A percentile compares a stretch with the other conserved stretches of the same genome.
phyloP scores from a whole-genome alignment of 2,113 vertebrate genomes.

The Onychorhynchus coronatus region DNA sequence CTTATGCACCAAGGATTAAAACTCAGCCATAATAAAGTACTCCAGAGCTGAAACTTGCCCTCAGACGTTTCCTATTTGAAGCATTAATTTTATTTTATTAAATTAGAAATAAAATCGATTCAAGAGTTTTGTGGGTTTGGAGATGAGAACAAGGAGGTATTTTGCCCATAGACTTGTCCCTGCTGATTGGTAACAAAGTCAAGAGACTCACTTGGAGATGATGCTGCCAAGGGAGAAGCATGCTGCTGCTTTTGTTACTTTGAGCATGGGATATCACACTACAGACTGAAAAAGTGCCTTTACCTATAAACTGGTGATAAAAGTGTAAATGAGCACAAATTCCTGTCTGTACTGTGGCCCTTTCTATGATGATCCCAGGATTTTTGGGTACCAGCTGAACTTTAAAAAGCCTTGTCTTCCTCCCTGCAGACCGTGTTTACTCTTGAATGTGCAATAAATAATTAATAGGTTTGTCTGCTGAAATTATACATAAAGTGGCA shows the following conservation, averaged over 20 bases:
- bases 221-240: not conserved
- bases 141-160: not conserved
- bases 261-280: not conserved
- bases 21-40: constrained; percentile 31
- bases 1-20: constrained; percentile 28
- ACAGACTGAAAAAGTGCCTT: not conserved
- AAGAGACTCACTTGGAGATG: not conserved
- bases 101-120: constrained; percentile 12
- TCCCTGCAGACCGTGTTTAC: not conserved
- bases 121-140: not conserved
- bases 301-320: not conserved
- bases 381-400: not conserved
- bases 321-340: not conserved
- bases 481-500: not conserved
- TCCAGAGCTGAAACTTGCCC: not conserved
- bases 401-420: not conserved
- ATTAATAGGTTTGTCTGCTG: not conserved
- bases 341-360: not conserved
- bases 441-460: not conserved
- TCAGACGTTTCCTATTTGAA: constrained; percentile 29
- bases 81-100: not conserved
- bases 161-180: not conserved
- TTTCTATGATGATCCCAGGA: not conserved
- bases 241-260: not conserved
- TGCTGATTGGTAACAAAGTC: not conserved